These are phyloP conservation scores for Beris chalybata DNA, from an alignment of 2,888 invertebrate species.

Conservation along the genomic window DNA sequence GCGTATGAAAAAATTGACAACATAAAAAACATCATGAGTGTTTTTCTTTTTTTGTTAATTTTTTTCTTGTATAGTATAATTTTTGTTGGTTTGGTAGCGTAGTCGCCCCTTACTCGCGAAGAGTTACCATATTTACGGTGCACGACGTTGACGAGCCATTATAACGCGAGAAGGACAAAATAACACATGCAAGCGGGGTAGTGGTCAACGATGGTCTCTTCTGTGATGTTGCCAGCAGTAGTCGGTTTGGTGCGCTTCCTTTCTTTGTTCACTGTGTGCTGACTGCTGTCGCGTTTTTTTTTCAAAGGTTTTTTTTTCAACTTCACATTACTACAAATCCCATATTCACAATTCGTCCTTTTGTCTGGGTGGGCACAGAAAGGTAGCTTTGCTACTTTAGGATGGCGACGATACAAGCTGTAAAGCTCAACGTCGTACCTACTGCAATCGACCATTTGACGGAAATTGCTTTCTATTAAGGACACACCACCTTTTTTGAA, in stretches of 20 bases:
- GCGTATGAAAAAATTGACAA: conserved; percentile 35
- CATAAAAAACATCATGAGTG: conserved; percentile 24
- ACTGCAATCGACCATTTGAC: conserved; percentile 22
- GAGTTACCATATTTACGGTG: conserved; percentile 21
- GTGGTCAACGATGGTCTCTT: conserved; percentile 17
- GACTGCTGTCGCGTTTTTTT: conserved; percentile 26
- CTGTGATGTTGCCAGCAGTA: neutral
- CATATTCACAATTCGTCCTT: neutral
- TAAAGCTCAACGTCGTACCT: conserved; percentile 14
- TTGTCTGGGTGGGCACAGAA: neutral
- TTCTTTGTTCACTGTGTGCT: conserved; percentile 10
- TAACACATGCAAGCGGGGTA: conserved; percentile 7
- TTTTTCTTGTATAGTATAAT: conserved; percentile 16
- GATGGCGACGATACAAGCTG: neutral
- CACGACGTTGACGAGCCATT: conserved; percentile 3
- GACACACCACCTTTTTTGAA: neutral
- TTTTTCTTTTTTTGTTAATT: conserved; percentile 14
- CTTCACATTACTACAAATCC: conserved; percentile 13
- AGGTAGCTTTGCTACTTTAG: conserved; percentile 7
- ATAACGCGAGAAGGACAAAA: conserved; percentile 1
- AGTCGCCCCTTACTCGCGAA: conserved; percentile 18
- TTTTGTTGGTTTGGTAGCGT: conserved; percentile 17
- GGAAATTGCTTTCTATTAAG: conserved; percentile 32
- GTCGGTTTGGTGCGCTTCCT: conserved; percentile 4
- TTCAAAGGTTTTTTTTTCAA: conserved; percentile 12